Evolutionary conservation across 37 sponge, comb jelly and placozoan species (phyloP), one percentile per base, ranked within the genome.

Genomic region (Halichondria panicea): DNA sequence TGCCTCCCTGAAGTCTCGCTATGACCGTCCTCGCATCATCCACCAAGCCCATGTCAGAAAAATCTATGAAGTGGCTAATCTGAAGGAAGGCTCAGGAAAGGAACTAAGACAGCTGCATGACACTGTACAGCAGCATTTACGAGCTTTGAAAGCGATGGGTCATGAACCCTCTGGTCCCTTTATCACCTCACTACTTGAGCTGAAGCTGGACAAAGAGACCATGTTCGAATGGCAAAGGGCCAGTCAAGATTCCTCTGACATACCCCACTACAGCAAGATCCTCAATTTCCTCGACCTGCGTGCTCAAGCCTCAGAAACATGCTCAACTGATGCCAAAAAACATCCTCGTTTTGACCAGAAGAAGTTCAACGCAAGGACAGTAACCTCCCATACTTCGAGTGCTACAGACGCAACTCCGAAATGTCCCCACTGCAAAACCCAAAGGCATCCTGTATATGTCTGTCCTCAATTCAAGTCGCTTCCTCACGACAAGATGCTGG

Each of bases 391-490:
- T 44, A 12, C n/a, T n/a, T 21, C 68, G 1, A 67, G n/a, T 12
- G 44, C 44, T n/a, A 3, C 44, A 19, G 68, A 40, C 1, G 4
- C 44, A 4, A 42, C 9, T 40, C 3, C 68, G 27, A 67, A 70
- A 48, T 70, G 70, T 45, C 13, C 25, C 25, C 50, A 33, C 3
- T 62, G 63, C 7, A 62, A 62, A n/a, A 18, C 67, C 67, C 24
- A 71, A 25, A 71, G 52, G 31, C 72, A 48, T 52, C 72, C 72
- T 32, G 34, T 71, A 15, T 71, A 71, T 53, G 72, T 71, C 13
- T 71, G 72, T 36, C 15, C 36, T 43, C 19, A 42, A 8, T 75
- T 75, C 46, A 75, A 75, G 46, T 44, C 76, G 4, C 43, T 75
- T 9, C 13, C 76, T 22, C 63, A 62, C 27, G 63, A 75, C 21